Percentiles rank a stretch among this genome's conserved stretches.
Evolutionary conservation across 2,113 vertebrate genomes (phyloP).

Genomic region (Menura novaehollandiae): DNA sequence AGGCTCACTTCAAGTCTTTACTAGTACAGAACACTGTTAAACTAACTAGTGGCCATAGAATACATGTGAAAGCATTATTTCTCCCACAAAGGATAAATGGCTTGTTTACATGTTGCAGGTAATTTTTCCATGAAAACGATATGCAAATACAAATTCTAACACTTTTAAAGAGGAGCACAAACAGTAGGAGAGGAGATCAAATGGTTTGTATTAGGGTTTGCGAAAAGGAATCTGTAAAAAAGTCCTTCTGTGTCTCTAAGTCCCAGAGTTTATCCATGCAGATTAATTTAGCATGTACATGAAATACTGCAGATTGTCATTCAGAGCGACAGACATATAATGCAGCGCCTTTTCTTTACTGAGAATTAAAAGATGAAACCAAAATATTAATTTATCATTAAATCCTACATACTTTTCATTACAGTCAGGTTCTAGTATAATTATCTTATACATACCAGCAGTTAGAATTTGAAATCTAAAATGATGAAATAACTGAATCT

Average conservation of each 20-base stretch:
- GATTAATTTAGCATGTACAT: background rate
- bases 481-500: background rate
- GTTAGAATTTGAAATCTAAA: background rate
- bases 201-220: background rate
- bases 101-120: background rate
- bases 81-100: background rate
- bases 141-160: background rate
- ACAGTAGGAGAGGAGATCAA: background rate
- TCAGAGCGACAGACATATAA: background rate
- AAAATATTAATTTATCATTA: background rate
- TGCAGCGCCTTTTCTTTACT: background rate
- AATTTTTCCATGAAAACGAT: background rate
- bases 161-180: background rate
- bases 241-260: background rate
- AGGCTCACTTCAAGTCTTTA: background rate
- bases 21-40: background rate
- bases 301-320: background rate
- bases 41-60: background rate
- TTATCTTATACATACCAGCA: background rate
- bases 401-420: background rate
- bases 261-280: background rate
- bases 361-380: background rate
- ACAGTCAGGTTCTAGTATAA: background rate
- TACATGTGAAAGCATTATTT: background rate
- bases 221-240: background rate